Evolutionary conservation across 2,113 vertebrate species (phyloP).

Genomic region (Ancistrus triradiatus): DNA sequence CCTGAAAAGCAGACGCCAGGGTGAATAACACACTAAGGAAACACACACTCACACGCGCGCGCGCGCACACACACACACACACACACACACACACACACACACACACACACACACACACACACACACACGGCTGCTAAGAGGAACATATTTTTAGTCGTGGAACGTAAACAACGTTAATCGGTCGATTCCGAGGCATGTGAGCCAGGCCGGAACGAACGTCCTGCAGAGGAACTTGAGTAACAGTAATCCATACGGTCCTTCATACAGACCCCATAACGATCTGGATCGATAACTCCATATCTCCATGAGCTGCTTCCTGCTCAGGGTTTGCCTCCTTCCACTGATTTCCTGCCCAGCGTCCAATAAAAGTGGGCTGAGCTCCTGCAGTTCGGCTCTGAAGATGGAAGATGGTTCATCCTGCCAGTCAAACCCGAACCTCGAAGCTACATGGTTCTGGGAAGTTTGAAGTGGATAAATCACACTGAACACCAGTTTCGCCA

Average conservation of each 20-base stretch:
- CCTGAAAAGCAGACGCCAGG: constrained; percentile 35
- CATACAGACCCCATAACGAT: no score
- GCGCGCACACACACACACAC: constrained; percentile 21
- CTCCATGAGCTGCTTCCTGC: constrained; percentile 21
- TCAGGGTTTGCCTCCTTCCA: background rate
- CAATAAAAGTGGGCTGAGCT: background rate
- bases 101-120: constrained; percentile 36
- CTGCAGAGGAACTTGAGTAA: constrained; percentile 11
- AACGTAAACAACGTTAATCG: constrained; percentile 11
- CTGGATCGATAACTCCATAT: no score
- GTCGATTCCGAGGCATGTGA: background rate
- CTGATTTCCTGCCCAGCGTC: background rate
- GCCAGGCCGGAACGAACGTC: no score
- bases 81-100: constrained; percentile 21
- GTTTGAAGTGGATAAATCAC: no score
- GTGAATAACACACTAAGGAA: constrained; percentile 33
- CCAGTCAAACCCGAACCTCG: no score
- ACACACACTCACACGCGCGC: constrained; percentile 31
- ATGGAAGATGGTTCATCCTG: no score
- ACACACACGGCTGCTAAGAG: constrained; percentile 13
- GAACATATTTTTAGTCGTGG: constrained; percentile 38
- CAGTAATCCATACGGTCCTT: no score
- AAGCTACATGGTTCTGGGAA: no score
- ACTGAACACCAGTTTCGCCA: no score
- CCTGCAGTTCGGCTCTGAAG: no score